A percentile compares a stretch with the other conserved stretches of the same genome.
Conservation (phyloP, 1,140 invertebrate species). For the Oryctes rhinoceros region DNA sequence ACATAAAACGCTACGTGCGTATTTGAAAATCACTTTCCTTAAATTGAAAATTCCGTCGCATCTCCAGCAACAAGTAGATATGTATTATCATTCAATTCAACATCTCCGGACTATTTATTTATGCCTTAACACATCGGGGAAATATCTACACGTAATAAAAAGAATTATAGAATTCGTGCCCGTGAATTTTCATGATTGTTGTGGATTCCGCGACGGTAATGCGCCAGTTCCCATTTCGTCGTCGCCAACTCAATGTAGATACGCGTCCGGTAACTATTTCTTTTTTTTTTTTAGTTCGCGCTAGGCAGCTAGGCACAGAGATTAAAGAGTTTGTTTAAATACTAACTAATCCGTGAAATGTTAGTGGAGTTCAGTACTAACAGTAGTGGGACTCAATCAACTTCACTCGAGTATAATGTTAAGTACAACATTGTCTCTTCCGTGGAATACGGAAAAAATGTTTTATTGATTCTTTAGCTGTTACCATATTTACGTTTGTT, state of each 20-base stretch:
- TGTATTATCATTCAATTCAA: conserved; percentile 36
- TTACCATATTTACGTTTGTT: too few relatives aligned
- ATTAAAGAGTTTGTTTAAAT: too few relatives aligned
- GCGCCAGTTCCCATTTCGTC: neutral
- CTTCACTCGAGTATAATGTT: too few relatives aligned
- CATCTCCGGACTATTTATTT: conserved; percentile 30
- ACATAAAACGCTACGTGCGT: conserved; percentile 31
- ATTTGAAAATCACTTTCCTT: conserved; percentile 36
- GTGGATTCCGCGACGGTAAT: neutral
- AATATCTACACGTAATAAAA: conserved; percentile 26
- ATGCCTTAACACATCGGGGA: conserved; percentile 28
- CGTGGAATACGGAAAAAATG: too few relatives aligned
- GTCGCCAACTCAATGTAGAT: neutral
- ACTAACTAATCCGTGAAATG: too few relatives aligned
- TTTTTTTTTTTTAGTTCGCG: too few relatives aligned
- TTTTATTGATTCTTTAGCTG: too few relatives aligned
- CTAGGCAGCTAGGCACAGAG: too few relatives aligned
- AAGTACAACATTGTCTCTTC: too few relatives aligned
- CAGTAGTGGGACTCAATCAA: too few relatives aligned
- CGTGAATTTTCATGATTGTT: conserved; percentile 36
- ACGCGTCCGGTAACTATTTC: neutral
- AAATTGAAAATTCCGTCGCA: conserved; percentile 34
- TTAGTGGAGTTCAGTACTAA: too few relatives aligned
- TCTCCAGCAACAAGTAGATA: conserved; percentile 29
- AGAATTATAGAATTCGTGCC: conserved; percentile 36